Percentiles rank a stretch among this genome's conserved stretches.
phyloP scores from a whole-genome alignment of 1,140 invertebrate genomes.

The Maniola jurtina region DNA sequence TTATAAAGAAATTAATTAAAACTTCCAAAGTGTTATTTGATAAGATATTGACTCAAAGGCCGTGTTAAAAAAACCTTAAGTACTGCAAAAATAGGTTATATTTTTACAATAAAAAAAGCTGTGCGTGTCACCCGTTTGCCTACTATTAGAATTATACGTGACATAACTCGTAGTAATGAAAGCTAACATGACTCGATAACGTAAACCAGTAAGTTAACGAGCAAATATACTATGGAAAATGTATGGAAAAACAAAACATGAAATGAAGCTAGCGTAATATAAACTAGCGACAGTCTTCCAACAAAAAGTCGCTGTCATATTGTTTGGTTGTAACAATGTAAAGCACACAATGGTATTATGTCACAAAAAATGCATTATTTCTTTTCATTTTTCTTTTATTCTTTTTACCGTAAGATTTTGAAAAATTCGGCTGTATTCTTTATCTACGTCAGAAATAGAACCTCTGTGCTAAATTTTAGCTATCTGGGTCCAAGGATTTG shows the following conservation, averaged over 20 bases:
- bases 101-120: not conserved
- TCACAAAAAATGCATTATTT: no score
- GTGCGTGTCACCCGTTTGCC: not conserved
- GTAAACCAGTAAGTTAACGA: conserved; percentile 17
- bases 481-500: no score
- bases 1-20: no score
- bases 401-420: no score
- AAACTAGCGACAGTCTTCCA: not conserved
- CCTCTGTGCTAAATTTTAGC: no score
- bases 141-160: not conserved
- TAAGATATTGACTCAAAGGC: no score
- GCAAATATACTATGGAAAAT: conserved; percentile 9
- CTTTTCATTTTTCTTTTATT: no score
- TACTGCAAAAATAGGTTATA: not conserved
- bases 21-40: no score
- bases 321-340: no score
- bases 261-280: not conserved
- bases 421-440: no score
- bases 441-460: no score
- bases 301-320: not conserved
- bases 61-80: not conserved
- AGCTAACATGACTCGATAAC: conserved; percentile 15
- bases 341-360: no score
- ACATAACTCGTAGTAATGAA: not conserved
- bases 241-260: conserved; percentile 17